Evolutionary conservation across 1,140 invertebrate species (phyloP), one percentile per base, ranked within the genome.

Genomic region (Drosophila takahashii): DNA sequence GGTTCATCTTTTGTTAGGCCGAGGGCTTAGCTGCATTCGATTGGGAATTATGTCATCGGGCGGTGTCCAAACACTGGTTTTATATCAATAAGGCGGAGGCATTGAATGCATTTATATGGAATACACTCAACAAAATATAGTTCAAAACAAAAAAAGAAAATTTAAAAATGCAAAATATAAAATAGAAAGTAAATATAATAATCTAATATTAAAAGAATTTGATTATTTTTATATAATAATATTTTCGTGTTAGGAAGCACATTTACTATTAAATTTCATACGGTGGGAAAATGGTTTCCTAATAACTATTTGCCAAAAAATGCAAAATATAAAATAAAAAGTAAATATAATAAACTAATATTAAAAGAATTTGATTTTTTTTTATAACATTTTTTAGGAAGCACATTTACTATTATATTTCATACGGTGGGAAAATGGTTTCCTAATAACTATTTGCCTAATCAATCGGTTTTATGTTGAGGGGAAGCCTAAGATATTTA

Each of bases 41-140:
- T 7, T 26, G 29, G 15, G 34, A 45, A 54, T 70, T 70, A 45
- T 70, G 64, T 69, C 66, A 70, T 56, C 50, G 41, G 0, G 6
- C 13, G 13, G 26, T 67, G 47, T 32, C 26, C 62, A 53, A 67
- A 53, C 32, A 53, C 39, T 15, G 39, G 16, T 29, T 11, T 34
- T 47, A 37, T 47, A 66, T 66, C 65, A 67, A 62, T 59, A 29
- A 27, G 36, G 15, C 39, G 16, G 0, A 9, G 32, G 22, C 10
- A 4, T 10, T n/a, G 9, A 41, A 48, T 62, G 58, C 44, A 66
- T 60, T 62, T 16, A 15, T 3, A 16, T 8, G 3, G 11, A 0
- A n/a, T 22, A 16, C 64, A 66, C 59, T 42, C 0, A 18, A 5
- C 6, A 36, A 64, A 66, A 62, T n/a, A 7, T 0, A 13, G 9